Percentiles rank a stretch among this genome's conserved stretches.
These are phyloP conservation scores for Sisyra nigra DNA, from an alignment of 2,888 invertebrate species.

Conservation along the genomic window DNA sequence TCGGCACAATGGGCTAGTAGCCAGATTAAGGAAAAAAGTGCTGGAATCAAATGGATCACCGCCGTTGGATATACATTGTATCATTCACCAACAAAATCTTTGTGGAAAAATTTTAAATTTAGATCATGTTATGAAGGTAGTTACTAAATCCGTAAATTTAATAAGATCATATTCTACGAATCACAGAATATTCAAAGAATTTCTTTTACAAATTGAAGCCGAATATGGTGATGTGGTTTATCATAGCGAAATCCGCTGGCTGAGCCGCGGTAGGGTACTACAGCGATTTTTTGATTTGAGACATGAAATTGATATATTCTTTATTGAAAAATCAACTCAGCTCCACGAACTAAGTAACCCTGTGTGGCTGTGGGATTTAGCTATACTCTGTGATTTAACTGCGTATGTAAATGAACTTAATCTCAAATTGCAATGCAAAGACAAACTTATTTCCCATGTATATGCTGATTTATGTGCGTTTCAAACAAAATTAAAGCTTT, in stretches of 20 bases:
- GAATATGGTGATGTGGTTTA: conserved; percentile 6
- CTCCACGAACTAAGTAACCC: conserved; percentile 7
- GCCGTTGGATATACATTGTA: conserved; percentile 8
- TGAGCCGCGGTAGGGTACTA: conserved; percentile 4
- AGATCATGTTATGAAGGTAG: conserved; percentile 10
- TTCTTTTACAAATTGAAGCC: conserved; percentile 3
- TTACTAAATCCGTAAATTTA: conserved; percentile 9
- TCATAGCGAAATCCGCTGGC: conserved; percentile 3
- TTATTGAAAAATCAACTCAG: conserved; percentile 6
- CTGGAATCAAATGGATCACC: conserved; percentile 9
- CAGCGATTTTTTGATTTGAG: conserved; percentile 6
- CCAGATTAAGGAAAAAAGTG: conserved; percentile 8
- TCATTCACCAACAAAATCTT: conserved; percentile 9
- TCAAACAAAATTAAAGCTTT: conserved; percentile 5
- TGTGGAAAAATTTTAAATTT: conserved; percentile 8
- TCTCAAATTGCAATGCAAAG: conserved; percentile 6
- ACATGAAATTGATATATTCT: conserved; percentile 8
- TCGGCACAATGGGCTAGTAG: conserved; percentile 7
- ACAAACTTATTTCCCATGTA: conserved; percentile 7
- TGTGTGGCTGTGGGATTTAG: conserved; percentile 8
- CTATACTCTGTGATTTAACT: conserved; percentile 7
- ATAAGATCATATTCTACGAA: conserved; percentile 7
- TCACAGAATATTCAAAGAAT: conserved; percentile 5
- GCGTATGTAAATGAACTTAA: conserved; percentile 7
- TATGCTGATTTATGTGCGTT: conserved; percentile 6